Conservation (phyloP, 2,888 invertebrate species). For the Agrotis puta region DNA sequence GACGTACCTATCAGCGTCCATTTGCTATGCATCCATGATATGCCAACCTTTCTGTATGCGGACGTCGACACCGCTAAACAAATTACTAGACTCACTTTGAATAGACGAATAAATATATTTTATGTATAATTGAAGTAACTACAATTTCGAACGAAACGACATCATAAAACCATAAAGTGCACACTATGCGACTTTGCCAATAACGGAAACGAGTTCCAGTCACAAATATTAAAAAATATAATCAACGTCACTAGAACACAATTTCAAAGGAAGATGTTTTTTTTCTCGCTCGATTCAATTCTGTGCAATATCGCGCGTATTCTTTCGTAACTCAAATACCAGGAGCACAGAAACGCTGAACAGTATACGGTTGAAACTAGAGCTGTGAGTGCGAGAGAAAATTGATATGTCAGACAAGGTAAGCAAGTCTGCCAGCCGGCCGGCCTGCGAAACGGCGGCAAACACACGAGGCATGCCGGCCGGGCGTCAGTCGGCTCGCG, state of each 20-base stretch:
- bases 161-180: constrained; percentile 47
- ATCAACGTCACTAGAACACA: constrained; percentile 29
- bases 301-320: constrained; percentile 82
- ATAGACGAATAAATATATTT: constrained; percentile 58
- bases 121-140: constrained; percentile 42
- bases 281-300: constrained; percentile 50
- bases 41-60: constrained; percentile 63
- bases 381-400: constrained; percentile 82
- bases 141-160: constrained; percentile 37
- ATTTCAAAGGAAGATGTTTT: constrained; percentile 31
- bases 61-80: constrained; percentile 59
- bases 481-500: constrained; percentile 56
- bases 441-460: constrained; percentile 62
- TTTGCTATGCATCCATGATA: constrained; percentile 69
- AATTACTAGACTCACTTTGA: constrained; percentile 58
- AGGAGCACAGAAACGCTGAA: constrained; percentile 83
- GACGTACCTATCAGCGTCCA: constrained; percentile 75
- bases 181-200: constrained; percentile 49
- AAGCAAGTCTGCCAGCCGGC: constrained; percentile 78
- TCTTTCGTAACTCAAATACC: constrained; percentile 89
- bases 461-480: constrained; percentile 46
- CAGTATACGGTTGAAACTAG: constrained; percentile 71
- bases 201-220: constrained; percentile 55
- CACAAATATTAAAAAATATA: constrained; percentile 34
- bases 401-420: constrained; percentile 87